Base-by-base conservation (phyloP, 2,113 vertebrate genomes). In the Nyctibius bracteatus region DNA sequence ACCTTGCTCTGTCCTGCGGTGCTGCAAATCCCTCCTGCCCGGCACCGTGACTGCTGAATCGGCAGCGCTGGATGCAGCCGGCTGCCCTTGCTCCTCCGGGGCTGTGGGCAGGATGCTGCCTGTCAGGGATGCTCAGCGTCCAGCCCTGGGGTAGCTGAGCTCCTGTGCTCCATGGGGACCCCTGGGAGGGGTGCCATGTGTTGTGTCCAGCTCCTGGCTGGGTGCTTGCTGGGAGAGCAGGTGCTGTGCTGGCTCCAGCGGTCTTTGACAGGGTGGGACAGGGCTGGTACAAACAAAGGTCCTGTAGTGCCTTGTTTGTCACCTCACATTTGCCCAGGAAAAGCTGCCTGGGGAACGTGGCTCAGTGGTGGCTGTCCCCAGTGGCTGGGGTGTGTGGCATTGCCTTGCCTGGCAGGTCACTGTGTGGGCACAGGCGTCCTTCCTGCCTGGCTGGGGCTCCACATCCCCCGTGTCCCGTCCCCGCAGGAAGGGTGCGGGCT, bases 1-100 rank as follows among this genome's bases (percentile, higher is more conserved):
- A 95, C 96, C 95, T 97, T 96, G 93, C 58, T 41, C 39, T 94
- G 87, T 95, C 89, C 94, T 94, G 78, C 7, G 8, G 92, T 79
- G 70, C 94, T 87, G 81, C 91, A 92, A 78, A 95, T 96, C 89
- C 70, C 66, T 96, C 74, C 83, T 89, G 94, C 83, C 95, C 59
- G 1, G 72, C 83, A 63, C 88, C 1, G 20, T 78, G 91, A 91
- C 92, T 95, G 95, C 96, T 96, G 95, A 97, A 94, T 96, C 7
- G 30, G 80, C 96, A 94, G 80, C 4, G 1, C 75, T 63, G 91
- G 71, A 91, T 83, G 82, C 58, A 52, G 90, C 49, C 2, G 2
- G 46, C 88, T 90, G 83, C 86, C 49, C 94, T 75, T 10, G 2
- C 59, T 92, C 30, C 82, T 88, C 39, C 3, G 4, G 83, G 59